Conservation (phyloP, 2,888 invertebrate genomes). For the Drosophila rellima region DNA sequence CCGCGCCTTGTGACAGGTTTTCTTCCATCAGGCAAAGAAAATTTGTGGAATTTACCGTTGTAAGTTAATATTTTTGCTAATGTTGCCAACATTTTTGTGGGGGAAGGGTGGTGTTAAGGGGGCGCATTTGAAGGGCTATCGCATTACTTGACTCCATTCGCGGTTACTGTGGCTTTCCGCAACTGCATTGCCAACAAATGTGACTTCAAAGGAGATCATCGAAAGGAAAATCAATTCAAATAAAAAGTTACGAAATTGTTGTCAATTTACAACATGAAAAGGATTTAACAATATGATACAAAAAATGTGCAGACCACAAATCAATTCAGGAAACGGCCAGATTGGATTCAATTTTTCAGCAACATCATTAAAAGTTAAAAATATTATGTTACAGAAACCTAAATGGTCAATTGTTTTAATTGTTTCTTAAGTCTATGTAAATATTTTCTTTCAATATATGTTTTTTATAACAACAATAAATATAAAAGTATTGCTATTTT, state of each 20-base stretch:
- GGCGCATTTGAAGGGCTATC: conserved; percentile 42
- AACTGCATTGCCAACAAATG: conserved; percentile 27
- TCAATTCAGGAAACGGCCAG: neutral
- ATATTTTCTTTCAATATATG: no score
- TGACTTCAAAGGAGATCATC: conserved; percentile 28
- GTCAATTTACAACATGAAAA: neutral
- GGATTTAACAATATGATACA: conserved; percentile 11
- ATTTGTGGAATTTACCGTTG: conserved; percentile 47
- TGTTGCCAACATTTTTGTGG: no score
- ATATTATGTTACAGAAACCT: no score
- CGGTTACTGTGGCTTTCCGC: conserved; percentile 26
- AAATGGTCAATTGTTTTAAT: no score
- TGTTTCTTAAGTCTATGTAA: no score
- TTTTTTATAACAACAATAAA: no score
- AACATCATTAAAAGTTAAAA: conserved; percentile 2
- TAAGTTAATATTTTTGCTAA: conserved; percentile 39
- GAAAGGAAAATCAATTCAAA: conserved; percentile 30
- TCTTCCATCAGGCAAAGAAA: conserved; percentile 3
- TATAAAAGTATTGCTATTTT: no score
- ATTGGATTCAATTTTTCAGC: neutral
- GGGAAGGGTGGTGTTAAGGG: no score
- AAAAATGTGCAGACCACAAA: neutral
- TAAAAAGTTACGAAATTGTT: conserved; percentile 3
- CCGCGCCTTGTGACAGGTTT: conserved; percentile 45
- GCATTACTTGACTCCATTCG: conserved; percentile 28